Conservation (phyloP, 2,888 invertebrate genomes). For the Eristalis arbustorum region DNA sequence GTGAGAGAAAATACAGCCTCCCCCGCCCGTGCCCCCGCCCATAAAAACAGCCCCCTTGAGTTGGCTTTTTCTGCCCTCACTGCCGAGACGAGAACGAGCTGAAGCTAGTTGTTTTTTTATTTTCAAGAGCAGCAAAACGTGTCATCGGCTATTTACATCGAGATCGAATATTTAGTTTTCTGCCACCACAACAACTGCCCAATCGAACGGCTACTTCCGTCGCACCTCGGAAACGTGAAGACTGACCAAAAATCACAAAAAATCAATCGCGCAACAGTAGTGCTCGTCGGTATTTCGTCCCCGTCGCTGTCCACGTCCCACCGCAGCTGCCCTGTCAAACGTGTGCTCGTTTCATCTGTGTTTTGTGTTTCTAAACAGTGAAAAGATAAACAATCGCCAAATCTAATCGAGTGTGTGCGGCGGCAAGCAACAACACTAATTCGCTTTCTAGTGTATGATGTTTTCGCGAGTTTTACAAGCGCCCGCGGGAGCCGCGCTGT, state of each 20-base stretch:
- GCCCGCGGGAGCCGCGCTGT: neutral
- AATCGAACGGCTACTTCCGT: neutral
- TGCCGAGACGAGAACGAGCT: neutral
- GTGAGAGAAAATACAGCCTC: constrained; percentile 13
- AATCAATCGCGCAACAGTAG: neutral
- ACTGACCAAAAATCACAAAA: neutral
- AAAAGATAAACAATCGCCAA: neutral
- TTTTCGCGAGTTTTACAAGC: neutral
- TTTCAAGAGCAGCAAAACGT: neutral
- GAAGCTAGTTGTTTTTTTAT: neutral
- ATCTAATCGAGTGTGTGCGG: neutral
- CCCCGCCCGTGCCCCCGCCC: neutral
- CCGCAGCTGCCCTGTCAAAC: neutral
- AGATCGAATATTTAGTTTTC: neutral
- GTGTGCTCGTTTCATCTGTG: neutral
- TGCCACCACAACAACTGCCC: neutral
- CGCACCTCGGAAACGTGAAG: neutral
- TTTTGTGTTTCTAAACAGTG: neutral
- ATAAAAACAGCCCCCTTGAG: neutral
- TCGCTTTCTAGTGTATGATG: neutral
- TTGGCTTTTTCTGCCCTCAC: neutral
- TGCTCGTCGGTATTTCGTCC: neutral
- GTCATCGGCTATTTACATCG: constrained; percentile 35
- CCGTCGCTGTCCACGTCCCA: neutral
- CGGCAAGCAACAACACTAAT: too few relatives aligned